phyloP scores from a whole-genome alignment of 1,140 invertebrate genomes.

The Drosophila ananassae region DNA sequence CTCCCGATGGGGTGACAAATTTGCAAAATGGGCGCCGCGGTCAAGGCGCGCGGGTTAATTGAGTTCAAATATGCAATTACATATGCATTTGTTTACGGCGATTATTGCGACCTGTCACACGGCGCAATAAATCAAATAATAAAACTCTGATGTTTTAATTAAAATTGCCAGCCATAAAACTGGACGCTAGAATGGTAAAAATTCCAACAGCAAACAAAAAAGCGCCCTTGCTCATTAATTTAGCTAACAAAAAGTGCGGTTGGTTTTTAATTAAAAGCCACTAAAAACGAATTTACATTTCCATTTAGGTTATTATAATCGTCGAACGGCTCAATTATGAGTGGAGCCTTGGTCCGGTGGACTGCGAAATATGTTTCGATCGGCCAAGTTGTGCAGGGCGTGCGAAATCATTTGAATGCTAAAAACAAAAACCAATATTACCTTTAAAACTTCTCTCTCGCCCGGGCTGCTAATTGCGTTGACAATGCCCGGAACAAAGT shows the following conservation, averaged over 20 bases:
- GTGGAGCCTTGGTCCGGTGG: constrained; percentile 18
- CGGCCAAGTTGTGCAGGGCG: constrained; percentile 13
- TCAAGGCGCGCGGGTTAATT: constrained; percentile 61
- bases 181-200: constrained; percentile 11
- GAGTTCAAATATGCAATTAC: constrained; percentile 77
- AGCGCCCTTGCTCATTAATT: constrained; percentile 44
- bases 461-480: constrained; percentile 67
- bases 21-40: constrained; percentile 58
- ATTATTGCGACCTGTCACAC: constrained; percentile 41
- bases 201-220: constrained; percentile 1
- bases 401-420: constrained; percentile 57
- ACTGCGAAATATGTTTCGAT: constrained; percentile 40
- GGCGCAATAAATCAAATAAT: constrained; percentile 70
- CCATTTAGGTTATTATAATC: constrained; percentile 40
- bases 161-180: constrained; percentile 45
- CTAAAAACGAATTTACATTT: constrained; percentile 35
- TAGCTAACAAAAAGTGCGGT: constrained; percentile 57
- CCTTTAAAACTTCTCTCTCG: constrained; percentile 61
- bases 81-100: constrained; percentile 61
- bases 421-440: constrained; percentile 65
- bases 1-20: constrained; percentile 36
- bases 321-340: constrained; percentile 34
- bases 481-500: constrained; percentile 59
- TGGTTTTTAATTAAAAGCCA: constrained; percentile 66
- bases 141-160: constrained; percentile 72